phyloP scores from a whole-genome alignment of 2,113 vertebrate genomes.

The Eidolon helvum region DNA sequence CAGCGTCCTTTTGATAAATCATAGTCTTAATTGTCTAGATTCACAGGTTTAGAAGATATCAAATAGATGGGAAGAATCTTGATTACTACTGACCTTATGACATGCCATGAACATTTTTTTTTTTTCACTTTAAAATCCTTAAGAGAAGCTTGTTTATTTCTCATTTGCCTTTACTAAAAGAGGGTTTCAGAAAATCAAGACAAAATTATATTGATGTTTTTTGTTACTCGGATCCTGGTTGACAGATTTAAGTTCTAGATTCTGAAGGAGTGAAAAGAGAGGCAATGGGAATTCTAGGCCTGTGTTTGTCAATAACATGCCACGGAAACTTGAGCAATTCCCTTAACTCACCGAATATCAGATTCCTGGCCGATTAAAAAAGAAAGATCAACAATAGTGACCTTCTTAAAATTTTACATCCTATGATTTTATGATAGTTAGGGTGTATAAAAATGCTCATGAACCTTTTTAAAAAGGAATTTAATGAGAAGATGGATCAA shows the following conservation, averaged over 20 bases:
- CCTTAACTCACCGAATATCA: background rate
- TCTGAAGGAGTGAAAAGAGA: background rate
- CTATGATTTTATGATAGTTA: background rate
- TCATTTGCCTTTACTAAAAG: constrained; percentile 23
- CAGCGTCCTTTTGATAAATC: background rate
- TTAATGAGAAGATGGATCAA: background rate
- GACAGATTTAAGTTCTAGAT: background rate
- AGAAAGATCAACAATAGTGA: background rate
- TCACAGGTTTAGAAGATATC: background rate
- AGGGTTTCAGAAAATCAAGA: constrained; percentile 13
- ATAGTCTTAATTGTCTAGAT: background rate
- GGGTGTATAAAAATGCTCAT: background rate
- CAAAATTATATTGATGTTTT: background rate
- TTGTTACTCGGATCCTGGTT: background rate
- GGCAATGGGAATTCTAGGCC: background rate
- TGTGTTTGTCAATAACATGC: background rate
- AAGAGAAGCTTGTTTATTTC: background rate
- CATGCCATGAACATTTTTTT: background rate
- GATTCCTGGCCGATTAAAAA: background rate
- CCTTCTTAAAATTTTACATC: background rate
- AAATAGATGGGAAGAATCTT: background rate
- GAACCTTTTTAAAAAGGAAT: background rate
- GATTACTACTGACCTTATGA: background rate
- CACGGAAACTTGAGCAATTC: background rate
- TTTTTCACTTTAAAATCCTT: constrained; percentile 8